Evolutionary conservation across 2,888 invertebrate genomes (phyloP).

Genomic region (Drosophila limbata): DNA sequence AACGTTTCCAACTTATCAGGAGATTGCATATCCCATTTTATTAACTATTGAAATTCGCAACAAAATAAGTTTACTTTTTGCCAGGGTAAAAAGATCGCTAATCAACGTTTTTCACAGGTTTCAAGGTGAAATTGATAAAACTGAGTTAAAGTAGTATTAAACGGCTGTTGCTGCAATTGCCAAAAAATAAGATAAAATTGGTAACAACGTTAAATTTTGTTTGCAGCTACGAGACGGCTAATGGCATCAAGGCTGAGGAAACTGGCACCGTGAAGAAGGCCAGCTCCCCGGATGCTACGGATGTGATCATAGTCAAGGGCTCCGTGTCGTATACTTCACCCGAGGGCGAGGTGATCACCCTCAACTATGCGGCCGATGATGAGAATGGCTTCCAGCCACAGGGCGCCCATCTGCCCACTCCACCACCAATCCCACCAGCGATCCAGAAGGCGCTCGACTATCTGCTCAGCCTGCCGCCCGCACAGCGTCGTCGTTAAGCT

Average conservation of each 20-base stretch:
- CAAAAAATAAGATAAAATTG: neutral
- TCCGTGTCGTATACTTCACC: slow-evolving; percentile 90
- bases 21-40: neutral
- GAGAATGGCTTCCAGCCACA: slow-evolving; percentile 87
- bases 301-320: slow-evolving; percentile 89
- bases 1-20: neutral
- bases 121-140: slow-evolving; percentile 60
- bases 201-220: slow-evolving; percentile 7
- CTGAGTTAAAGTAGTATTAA: slow-evolving; percentile 8
- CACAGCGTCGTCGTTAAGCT: slow-evolving; percentile 82
- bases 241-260: slow-evolving; percentile 93
- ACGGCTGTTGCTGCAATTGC: slow-evolving; percentile 17
- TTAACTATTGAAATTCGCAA: slow-evolving; percentile 6
- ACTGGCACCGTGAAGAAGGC: slow-evolving; percentile 91
- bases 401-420: slow-evolving; percentile 91
- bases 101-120: slow-evolving; percentile 43
- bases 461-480: slow-evolving; percentile 88
- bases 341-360: slow-evolving; percentile 89
- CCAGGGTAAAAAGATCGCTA: slow-evolving; percentile 11
- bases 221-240: slow-evolving; percentile 91
- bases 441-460: slow-evolving; percentile 91
- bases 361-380: slow-evolving; percentile 90
- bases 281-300: slow-evolving; percentile 88
- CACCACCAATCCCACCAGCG: slow-evolving; percentile 91
- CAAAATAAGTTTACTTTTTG: neutral